These are phyloP conservation scores for Neelides sp. DNA, from an alignment of 1,140 invertebrate genomes.

Conservation along the genomic window DNA sequence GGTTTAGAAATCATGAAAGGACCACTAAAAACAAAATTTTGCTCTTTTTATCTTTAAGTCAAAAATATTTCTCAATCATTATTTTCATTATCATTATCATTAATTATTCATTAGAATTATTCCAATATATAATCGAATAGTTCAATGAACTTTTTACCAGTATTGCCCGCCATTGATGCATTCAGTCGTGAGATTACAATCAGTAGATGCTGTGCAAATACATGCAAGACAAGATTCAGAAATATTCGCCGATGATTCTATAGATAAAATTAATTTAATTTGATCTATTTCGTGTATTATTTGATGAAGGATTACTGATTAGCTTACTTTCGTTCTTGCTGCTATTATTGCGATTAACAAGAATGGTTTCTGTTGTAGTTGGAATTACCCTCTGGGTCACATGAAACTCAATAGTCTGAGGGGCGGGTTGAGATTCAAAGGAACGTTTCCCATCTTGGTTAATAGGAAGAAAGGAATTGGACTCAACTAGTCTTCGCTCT, in stretches of 20 bases:
- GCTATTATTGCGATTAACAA: too few species aligned
- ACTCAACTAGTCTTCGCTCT: too few species aligned
- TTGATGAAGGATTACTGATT: too few species aligned
- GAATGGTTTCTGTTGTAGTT: too few species aligned
- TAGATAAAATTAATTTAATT: neutral
- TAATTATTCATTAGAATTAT: too few species aligned
- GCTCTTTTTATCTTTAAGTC: slow-evolving; percentile 9
- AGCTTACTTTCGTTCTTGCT: too few species aligned
- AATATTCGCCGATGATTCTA: slow-evolving; percentile 10
- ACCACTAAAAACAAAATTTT: neutral
- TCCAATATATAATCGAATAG: too few species aligned
- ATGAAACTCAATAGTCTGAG: too few species aligned
- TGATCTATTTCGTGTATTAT: neutral
- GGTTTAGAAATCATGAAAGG: slow-evolving; percentile 8
- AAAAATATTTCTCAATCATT: slow-evolving; percentile 25
- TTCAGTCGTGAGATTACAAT: slow-evolving; percentile 24
- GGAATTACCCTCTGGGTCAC: too few species aligned
- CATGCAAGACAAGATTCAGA: slow-evolving; percentile 27
- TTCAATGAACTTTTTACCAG: neutral
- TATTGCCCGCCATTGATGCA: slow-evolving; percentile 23
- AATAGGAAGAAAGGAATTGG: too few species aligned
- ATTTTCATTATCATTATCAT: neutral
- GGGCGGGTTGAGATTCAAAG: too few species aligned
- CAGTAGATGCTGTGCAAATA: slow-evolving; percentile 27
- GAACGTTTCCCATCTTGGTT: too few species aligned